Evolutionary conservation across 1,140 invertebrate genomes (phyloP).

Genomic region (Drosophila tropicalis): DNA sequence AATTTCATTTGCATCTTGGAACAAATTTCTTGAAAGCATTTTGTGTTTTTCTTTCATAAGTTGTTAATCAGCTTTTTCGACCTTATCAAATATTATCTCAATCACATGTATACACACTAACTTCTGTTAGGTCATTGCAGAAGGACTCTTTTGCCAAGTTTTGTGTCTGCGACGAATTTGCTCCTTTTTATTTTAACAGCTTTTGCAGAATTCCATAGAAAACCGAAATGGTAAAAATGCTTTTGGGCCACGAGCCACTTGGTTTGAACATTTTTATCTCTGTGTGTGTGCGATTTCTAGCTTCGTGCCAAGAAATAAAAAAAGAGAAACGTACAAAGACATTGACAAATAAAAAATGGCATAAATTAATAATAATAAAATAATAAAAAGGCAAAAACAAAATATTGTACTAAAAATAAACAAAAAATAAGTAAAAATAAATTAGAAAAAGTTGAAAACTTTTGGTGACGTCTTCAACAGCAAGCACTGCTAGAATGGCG

Average conservation of each 20-base stretch:
- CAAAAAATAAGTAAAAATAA: constrained; percentile 21
- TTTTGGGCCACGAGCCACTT: constrained; percentile 35
- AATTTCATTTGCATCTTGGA: no score
- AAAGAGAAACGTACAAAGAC: constrained; percentile 27
- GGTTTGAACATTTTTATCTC: constrained; percentile 22
- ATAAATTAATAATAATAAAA: constrained; percentile 76
- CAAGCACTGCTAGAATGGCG: constrained; percentile 20
- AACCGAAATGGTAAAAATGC: constrained; percentile 16
- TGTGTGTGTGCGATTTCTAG: not conserved
- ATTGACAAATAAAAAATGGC: constrained; percentile 76
- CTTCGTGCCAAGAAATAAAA: constrained; percentile 51
- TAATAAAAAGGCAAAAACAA: constrained; percentile 31
- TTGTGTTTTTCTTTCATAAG: no score
- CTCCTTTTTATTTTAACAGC: constrained; percentile 26
- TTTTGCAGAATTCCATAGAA: constrained; percentile 45
- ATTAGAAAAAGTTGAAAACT: constrained; percentile 19
- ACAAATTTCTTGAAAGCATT: no score
- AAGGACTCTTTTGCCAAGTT: constrained; percentile 26
- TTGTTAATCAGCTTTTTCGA: no score
- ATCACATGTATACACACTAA: not conserved
- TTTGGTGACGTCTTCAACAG: constrained; percentile 47
- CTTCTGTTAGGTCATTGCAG: not conserved
- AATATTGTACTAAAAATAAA: constrained; percentile 6
- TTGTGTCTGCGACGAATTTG: no score
- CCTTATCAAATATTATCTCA: no score